Base-by-base conservation (phyloP, 1,140 invertebrate genomes). In the Eciton burchellii region DNA sequence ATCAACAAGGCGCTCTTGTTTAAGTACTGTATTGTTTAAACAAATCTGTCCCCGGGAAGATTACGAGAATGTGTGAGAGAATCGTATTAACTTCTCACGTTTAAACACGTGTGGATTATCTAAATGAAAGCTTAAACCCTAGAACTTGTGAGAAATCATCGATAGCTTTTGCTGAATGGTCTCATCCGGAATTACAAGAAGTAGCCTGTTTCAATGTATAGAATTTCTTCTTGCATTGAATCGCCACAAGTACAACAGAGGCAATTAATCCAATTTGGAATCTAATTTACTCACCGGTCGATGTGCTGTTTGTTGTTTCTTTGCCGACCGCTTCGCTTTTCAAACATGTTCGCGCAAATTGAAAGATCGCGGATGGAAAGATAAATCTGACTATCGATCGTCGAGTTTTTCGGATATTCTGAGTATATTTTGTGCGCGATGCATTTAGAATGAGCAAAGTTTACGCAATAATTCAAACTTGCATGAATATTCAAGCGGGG, bases 11-110 rank as follows among this genome's bases (percentile, higher is more conserved):
- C 14, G 41, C 52, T 65, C 19, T 63, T 63, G 43, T n/a, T n/a
- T n/a, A n/a, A n/a, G 14, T 47, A 74, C 14, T 49, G 14, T 49
- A 62, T 52, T 59, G 45, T 52, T 76, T 29, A n/a, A 47, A 74
- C 1, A 52, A 21, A 14, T 19, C 26, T 21, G 59, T 35, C 8
- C 14, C 49, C 43, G 16, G 59, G 9, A 63, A 5, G 19, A 35
- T 76, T 54, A 26, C 47, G 47, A 66, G 16, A 66, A 19, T 66
- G 45, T 49, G 45, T 21, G 45, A 49, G n/a, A 5, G n/a, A 35
- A 52, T 19, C 24, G 60, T 29, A n/a, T 77, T 77, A 66, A 66
- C 45, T 77, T 43, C 26, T 66, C 73, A 60, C 73, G 47, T 77
- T 35, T 35, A 35, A 35, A 35, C 35, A 35, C 35, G 35, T 6